These are phyloP conservation scores for Stramonita haemastoma DNA, from an alignment of 2,888 invertebrate genomes.

Conservation along the genomic window DNA sequence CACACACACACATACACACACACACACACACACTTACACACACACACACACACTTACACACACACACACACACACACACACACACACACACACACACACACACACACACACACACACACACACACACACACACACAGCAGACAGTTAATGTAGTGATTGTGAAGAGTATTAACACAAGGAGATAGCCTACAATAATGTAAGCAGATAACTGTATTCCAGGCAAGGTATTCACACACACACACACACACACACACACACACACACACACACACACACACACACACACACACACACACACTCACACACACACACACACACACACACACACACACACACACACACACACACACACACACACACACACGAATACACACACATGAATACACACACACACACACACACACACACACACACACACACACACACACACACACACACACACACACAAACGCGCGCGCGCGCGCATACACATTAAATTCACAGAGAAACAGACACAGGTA, in stretches of 20 bases:
- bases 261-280: constrained; percentile 5
- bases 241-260: background rate
- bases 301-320: background rate
- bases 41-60: constrained; percentile 13
- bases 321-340: background rate
- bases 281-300: background rate
- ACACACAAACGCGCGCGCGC: background rate
- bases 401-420: background rate
- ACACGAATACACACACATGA: background rate
- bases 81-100: too few species aligned
- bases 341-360: too few species aligned
- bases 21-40: constrained; percentile 8
- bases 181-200: too few species aligned
- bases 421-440: background rate
- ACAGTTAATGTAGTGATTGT: too few species aligned
- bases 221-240: background rate
- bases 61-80: too few species aligned
- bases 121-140: too few species aligned
- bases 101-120: too few species aligned
- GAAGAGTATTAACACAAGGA: too few species aligned
- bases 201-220: background rate
- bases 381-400: background rate
- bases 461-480: background rate
- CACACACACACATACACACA: background rate
- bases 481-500: background rate